Percentiles rank a stretch among this genome's conserved stretches.
Conservation (phyloP, 2,113 vertebrate species). For the Toxotes chatareus region DNA sequence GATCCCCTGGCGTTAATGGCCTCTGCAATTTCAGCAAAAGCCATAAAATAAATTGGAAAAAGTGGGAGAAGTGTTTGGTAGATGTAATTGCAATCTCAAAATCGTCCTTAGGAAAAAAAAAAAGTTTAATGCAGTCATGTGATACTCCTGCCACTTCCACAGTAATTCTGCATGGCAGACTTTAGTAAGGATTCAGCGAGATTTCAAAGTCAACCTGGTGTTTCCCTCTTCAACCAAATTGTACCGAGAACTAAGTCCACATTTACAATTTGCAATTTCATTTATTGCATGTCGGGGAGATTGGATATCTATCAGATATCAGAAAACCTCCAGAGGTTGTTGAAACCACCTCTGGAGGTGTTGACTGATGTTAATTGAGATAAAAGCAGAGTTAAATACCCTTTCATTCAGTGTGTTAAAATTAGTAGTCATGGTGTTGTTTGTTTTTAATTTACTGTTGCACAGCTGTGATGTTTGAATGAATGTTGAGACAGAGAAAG, state of each 20-base stretch:
- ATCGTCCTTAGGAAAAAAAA: not conserved
- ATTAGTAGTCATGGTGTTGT: not conserved
- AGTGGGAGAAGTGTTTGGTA: slow-evolving; percentile 22
- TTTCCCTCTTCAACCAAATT: not conserved
- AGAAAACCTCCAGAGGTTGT: not conserved
- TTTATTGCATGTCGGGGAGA: not conserved
- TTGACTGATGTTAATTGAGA: not conserved
- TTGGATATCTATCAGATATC: not conserved
- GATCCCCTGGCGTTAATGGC: slow-evolving; percentile 63
- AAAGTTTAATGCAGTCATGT: not conserved
- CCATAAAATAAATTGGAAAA: slow-evolving; percentile 75
- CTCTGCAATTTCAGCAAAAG: slow-evolving; percentile 63
- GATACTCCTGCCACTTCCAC: not conserved
- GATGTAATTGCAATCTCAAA: slow-evolving; percentile 33
- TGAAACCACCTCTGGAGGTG: not conserved
- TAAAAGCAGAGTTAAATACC: not conserved
- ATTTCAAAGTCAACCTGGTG: not conserved
- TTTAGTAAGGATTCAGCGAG: not conserved
- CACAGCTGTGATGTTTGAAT: not conserved
- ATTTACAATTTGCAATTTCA: not conserved
- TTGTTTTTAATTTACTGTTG: not conserved
- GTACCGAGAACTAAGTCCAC: not conserved
- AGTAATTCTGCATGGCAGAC: not conserved
- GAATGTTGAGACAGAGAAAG: not conserved
- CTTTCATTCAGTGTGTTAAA: not conserved